Evolutionary conservation across 2,888 invertebrate species (phyloP), one percentile per base, ranked within the genome.

Genomic region (Dione vanillae): DNA sequence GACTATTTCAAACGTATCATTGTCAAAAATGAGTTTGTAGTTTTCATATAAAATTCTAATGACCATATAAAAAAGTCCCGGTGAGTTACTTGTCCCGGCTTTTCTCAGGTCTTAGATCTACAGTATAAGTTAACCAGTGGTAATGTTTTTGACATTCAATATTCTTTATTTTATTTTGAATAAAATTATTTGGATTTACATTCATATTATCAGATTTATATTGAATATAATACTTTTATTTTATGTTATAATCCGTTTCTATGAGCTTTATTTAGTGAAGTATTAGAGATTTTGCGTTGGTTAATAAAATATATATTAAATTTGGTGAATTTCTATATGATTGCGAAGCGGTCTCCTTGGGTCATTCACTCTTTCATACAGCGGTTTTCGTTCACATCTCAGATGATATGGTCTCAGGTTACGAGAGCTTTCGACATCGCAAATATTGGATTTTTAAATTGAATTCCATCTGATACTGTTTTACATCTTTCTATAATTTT

Each of bases 381-480:
- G 41, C 43, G 62, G 65, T 65, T 71, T 74, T 69, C 70, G 69
- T 67, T 66, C 72, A 69, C 74, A 69, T 74, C 72, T 74, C 72
- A 64, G 49, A 71, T 73, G 67, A 69, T 72, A 74, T 72, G 69
- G 69, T 52, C 61, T 49, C 68, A 56, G 68, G 66, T 67, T 62
- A 58, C 62, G 59, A 43, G 62, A 43, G 47, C 67, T 71, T 71
- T 69, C 71, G 65, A 68, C 73, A 68, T 73, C 49, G 69, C 73
- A 70, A 75, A 75, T 75, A 75, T 75, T 75, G 70, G 66, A 71
- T 35, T 49, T 65, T 68, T 54, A 70, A 73, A 75, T 73, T 73
- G 75, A 73, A 73, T 73, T 70, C 64, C 27, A 27, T 45, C 27
- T 45, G 61, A 45, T 45, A 16, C 45, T 43, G n/a, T 7, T 43